Evolutionary conservation across 2,888 invertebrate genomes (phyloP), one percentile per base, ranked within the genome.

Genomic region (Therioaphis trifolii): DNA sequence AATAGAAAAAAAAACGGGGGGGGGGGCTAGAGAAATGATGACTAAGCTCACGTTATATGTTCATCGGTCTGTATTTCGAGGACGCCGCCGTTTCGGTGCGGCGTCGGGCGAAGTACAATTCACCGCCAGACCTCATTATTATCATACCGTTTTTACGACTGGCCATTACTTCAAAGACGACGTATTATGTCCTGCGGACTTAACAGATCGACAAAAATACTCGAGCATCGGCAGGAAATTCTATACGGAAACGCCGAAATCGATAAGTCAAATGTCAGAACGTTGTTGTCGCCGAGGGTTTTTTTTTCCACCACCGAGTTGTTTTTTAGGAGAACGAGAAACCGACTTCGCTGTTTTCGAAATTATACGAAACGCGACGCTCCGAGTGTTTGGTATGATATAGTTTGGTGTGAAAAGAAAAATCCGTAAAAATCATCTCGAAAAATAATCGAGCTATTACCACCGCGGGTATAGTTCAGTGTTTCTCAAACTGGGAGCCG

Each of bases 191-290:
- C 27, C n/a, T 61, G 61, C 18, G 27, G 46, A 61, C 43, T 75
- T 58, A 27, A 12, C 4, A 58, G 27, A 61, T 24, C 35, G 75
- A 76, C 75, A 76, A 61, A 72, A 49, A 27, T 27, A 15, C 58
- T 43, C 11, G n/a, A n/a, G 43, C 43, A n/a, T n/a, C n/a, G n/a
- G 43, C 18, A 46, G 12, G 61, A n/a, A 61, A 46, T 76, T 18
- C 27, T 3, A 27, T n/a, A 35, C 49, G 21, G 29, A 24, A 66
- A 49, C 49, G 49, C 46, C 11, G 24, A 77, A 77, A 66, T 77
- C 75, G 27, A 76, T 76, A 76, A 76, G 75, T 61, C 77, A 66
- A 15, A 29, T 77, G 77, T 77, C 77, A 49, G 77, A 15, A 21
- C 27, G 58, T 27, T 15, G 35, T 74, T 55, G 29, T 55, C 15